These are phyloP conservation scores for Periphyllus acericola DNA, from an alignment of 2,888 invertebrate genomes.

Conservation along the genomic window DNA sequence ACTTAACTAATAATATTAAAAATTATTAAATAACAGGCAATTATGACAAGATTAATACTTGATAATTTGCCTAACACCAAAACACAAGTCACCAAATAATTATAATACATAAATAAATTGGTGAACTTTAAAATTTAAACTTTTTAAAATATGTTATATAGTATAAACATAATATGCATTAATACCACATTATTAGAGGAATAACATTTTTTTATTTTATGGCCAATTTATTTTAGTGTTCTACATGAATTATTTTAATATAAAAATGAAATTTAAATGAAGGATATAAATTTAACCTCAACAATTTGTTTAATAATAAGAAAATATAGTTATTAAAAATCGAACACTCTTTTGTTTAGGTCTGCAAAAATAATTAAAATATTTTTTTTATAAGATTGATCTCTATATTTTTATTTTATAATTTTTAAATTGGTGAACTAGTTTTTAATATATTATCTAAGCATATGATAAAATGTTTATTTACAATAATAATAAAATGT, in stretches of 20 bases:
- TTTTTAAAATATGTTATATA: not conserved
- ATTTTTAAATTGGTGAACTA: not conserved
- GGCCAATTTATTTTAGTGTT: too few relatives aligned
- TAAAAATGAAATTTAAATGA: too few relatives aligned
- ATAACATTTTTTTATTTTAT: too few relatives aligned
- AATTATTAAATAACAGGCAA: too few relatives aligned
- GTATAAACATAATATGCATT: not conserved
- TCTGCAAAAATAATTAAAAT: not conserved
- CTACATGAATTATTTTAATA: too few relatives aligned
- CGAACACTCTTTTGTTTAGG: not conserved
- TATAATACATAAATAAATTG: not conserved
- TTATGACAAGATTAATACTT: not conserved
- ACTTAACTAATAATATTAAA: too few relatives aligned
- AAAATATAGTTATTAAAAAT: not conserved
- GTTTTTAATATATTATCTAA: too few relatives aligned
- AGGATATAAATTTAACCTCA: too few relatives aligned
- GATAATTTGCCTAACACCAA: not conserved
- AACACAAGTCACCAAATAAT: not conserved
- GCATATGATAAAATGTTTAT: too few relatives aligned
- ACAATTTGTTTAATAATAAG: not conserved
- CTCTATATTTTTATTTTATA: not conserved
- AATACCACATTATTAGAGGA: not conserved
- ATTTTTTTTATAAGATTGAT: not conserved
- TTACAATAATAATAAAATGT: too few relatives aligned
- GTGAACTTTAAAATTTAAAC: not conserved